phyloP scores from a whole-genome alignment of 2,113 vertebrate species.

The Psammodynastes pulverulentus region DNA sequence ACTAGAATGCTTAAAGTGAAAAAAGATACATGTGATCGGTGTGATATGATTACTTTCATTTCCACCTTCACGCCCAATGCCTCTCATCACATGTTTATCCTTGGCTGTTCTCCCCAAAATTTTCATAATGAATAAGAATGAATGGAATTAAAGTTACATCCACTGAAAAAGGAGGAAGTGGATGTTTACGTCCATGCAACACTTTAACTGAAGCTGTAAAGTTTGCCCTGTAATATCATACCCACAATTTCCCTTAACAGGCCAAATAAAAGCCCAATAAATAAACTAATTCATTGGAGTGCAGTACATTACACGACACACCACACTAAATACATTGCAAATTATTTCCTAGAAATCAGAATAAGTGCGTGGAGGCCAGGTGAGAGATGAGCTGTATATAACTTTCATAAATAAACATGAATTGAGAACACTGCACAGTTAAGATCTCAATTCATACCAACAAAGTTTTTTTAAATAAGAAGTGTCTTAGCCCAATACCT shows the following conservation, averaged over 20 bases:
- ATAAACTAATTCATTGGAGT: neutral
- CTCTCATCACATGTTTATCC: slow-evolving; percentile 10
- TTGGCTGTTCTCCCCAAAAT: slow-evolving; percentile 6
- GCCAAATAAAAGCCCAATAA: neutral
- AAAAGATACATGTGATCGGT: neutral
- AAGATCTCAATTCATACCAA: neutral
- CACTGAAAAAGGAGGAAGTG: neutral
- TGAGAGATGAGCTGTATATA: neutral
- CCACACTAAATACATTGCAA: neutral
- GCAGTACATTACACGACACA: neutral
- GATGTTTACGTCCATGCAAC: neutral
- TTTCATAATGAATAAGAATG: neutral
- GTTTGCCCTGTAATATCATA: neutral
- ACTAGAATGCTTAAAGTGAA: neutral
- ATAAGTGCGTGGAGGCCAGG: neutral
- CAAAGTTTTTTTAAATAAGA: neutral
- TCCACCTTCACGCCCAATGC: slow-evolving; percentile 15
- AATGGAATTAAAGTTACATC: neutral
- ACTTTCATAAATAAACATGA: neutral
- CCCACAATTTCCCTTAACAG: neutral
- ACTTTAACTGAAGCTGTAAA: neutral
- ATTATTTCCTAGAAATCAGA: neutral
- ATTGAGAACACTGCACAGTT: neutral
- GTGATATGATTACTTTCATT: neutral
- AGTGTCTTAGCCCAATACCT: neutral